A percentile compares a stretch with the other conserved stretches of the same genome.
These are phyloP conservation scores for Siderastrea radians DNA, from an alignment of 92 coral and sea anemone species.

Conservation along the genomic window DNA sequence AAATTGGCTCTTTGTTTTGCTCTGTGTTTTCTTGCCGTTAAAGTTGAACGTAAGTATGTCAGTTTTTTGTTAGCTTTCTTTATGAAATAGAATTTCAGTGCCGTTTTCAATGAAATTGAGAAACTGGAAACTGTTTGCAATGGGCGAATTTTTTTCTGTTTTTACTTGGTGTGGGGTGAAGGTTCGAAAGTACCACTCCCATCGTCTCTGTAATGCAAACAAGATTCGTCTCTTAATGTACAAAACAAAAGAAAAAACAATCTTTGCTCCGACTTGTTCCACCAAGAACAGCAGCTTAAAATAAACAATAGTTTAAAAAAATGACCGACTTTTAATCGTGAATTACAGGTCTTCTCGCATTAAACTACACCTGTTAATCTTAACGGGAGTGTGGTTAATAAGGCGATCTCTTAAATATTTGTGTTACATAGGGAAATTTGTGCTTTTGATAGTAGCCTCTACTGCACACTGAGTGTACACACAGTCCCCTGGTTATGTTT, in stretches of 20 bases:
- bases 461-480: too few relatives aligned
- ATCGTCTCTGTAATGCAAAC: neutral
- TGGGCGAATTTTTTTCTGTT: neutral
- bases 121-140: neutral
- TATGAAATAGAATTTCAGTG: neutral
- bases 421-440: too few relatives aligned
- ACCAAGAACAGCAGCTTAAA: neutral
- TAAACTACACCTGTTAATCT: too few relatives aligned
- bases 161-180: too few relatives aligned
- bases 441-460: too few relatives aligned
- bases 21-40: neutral
- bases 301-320: too few relatives aligned
- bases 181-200: conserved; percentile 1
- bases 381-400: too few relatives aligned
- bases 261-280: neutral
- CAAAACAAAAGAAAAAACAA: neutral
- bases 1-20: conserved; percentile 1
- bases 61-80: neutral
- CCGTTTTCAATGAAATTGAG: neutral
- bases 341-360: too few relatives aligned
- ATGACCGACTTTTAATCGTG: too few relatives aligned
- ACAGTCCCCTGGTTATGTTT: too few relatives aligned
- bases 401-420: too few relatives aligned
- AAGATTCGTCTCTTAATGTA: neutral
- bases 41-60: conserved; percentile 4